phyloP scores from a whole-genome alignment of 2,797 vertebrate genomes.

The Acanthurus tractus region DNA sequence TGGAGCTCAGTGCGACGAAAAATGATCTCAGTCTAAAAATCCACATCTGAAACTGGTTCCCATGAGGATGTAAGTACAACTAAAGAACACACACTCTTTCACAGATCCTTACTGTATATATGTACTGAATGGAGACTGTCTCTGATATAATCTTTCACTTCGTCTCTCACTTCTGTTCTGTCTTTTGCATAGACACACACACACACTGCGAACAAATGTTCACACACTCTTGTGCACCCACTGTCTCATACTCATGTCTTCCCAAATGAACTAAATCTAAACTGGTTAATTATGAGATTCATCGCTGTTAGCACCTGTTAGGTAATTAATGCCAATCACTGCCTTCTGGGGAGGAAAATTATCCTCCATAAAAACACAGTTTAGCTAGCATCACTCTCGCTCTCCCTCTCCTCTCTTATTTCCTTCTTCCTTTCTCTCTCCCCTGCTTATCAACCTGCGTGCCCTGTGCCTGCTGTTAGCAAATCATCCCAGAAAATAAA shows the following conservation, averaged over 20 bases:
- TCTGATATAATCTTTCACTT: constrained; percentile 3
- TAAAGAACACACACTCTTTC: neutral
- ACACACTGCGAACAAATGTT: constrained; percentile 24
- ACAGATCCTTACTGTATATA: neutral
- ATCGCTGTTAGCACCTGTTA: constrained; percentile 81
- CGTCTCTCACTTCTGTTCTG: constrained; percentile 5
- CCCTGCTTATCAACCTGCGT: constrained; percentile 62
- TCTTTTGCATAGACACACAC: constrained; percentile 10
- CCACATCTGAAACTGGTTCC: neutral
- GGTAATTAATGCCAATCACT: constrained; percentile 84
- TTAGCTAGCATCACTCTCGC: constrained; percentile 58
- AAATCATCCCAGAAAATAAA: constrained; percentile 67
- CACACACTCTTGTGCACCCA: constrained; percentile 27
- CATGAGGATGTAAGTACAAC: neutral
- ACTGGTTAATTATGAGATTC: constrained; percentile 80
- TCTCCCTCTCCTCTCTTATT: constrained; percentile 20
- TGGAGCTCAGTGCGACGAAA: neutral
- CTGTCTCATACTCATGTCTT: constrained; percentile 53
- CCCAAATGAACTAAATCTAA: constrained; percentile 77
- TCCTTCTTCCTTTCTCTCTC: constrained; percentile 40
- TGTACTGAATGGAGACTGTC: neutral
- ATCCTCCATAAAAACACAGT: constrained; percentile 72
- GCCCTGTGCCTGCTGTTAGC: constrained; percentile 64
- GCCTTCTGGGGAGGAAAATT: constrained; percentile 78
- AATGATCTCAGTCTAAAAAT: constrained; percentile 9